Evolutionary conservation across 2,113 vertebrate species (phyloP).

Genomic region (Motacilla tschutschensis): DNA sequence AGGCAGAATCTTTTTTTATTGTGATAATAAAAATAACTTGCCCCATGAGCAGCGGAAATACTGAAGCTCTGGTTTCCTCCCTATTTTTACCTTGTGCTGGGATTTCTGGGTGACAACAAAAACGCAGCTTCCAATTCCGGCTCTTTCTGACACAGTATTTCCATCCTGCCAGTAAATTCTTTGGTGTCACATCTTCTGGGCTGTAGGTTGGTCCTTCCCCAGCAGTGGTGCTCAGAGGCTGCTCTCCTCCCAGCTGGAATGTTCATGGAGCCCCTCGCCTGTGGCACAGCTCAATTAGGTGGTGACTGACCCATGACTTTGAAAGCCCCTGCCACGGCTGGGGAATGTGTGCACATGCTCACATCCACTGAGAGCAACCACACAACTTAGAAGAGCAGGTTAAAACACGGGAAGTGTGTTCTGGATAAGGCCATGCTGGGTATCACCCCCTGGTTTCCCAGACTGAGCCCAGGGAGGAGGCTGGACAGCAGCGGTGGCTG

Average conservation of each 20-base stretch:
- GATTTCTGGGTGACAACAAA: background rate
- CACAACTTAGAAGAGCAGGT: background rate
- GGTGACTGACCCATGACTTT: background rate
- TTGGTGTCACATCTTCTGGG: background rate
- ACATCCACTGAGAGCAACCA: background rate
- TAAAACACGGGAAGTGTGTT: background rate
- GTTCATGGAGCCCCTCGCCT: background rate
- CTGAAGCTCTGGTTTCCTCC: background rate
- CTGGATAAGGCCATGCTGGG: background rate
- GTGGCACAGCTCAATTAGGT: background rate
- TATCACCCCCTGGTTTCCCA: background rate
- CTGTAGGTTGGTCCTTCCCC: background rate
- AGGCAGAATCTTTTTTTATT: background rate
- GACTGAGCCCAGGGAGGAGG: background rate
- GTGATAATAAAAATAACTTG: background rate
- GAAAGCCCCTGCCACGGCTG: background rate
- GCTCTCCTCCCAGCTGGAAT: background rate
- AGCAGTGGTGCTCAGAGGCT: background rate
- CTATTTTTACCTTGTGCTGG: background rate
- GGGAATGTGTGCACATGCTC: fast-evolving
- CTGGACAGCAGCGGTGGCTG: background rate
- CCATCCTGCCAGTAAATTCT: background rate
- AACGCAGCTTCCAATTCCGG: background rate
- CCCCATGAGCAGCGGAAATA: background rate
- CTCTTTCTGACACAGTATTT: background rate